These are phyloP conservation scores for Morone saxatilis DNA, from an alignment of 2,113 vertebrate species.

Conservation along the genomic window DNA sequence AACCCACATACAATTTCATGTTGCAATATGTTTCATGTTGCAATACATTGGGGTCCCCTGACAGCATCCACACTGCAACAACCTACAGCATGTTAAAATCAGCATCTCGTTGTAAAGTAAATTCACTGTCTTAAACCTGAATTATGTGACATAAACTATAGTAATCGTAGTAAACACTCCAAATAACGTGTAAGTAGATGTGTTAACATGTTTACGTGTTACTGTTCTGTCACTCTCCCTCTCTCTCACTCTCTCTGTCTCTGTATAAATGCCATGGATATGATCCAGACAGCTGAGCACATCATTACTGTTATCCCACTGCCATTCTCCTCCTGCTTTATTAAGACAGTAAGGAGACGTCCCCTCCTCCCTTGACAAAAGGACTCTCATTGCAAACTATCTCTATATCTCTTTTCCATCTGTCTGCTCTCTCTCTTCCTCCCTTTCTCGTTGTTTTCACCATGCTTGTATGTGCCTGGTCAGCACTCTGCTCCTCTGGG, in stretches of 20 bases:
- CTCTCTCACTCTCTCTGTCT: conserved; percentile 13
- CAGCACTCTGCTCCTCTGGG: conserved; percentile 61
- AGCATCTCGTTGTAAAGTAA: neutral
- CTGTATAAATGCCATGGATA: conserved; percentile 45
- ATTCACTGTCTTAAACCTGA: neutral
- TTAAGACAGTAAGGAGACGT: conserved; percentile 59
- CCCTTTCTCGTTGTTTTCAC: conserved; percentile 39
- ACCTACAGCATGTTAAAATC: neutral
- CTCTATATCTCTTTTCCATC: conserved; percentile 51
- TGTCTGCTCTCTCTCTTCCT: conserved; percentile 17
- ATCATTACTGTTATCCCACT: conserved; percentile 65
- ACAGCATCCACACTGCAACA: conserved; percentile 42
- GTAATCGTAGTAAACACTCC: neutral
- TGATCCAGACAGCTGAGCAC: conserved; percentile 55
- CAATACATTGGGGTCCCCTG: conserved; percentile 24
- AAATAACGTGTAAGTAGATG: neutral
- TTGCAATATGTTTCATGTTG: conserved; percentile 21
- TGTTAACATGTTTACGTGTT: conserved; percentile 8
- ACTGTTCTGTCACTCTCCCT: conserved; percentile 4
- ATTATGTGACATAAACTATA: neutral
- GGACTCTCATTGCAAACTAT: conserved; percentile 68
- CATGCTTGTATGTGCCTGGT: conserved; percentile 54
- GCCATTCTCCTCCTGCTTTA: conserved; percentile 58
- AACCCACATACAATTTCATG: conserved; percentile 45
- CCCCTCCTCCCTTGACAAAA: conserved; percentile 60